These are phyloP conservation scores for Catalaphyllia jardinei DNA, from an alignment of 64 coral and sea anemone species.

Conservation along the genomic window DNA sequence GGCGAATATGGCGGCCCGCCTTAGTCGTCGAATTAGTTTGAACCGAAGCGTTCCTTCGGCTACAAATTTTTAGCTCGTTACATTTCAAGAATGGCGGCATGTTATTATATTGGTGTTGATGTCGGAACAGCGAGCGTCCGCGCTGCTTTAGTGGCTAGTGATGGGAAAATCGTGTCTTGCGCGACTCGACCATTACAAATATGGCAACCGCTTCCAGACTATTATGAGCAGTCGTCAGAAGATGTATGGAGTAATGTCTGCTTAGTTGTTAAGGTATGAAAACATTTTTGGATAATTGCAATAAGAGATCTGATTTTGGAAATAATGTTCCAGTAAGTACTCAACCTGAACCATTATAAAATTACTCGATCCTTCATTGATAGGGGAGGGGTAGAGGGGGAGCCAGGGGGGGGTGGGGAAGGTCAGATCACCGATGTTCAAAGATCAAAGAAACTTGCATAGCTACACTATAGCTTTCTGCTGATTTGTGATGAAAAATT, in stretches of 20 bases:
- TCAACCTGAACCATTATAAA: no score
- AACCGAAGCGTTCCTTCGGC: not conserved
- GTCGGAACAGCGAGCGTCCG: constrained; percentile 84
- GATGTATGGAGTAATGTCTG: constrained; percentile 75
- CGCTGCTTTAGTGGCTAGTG: constrained; percentile 68
- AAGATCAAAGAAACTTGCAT: no score
- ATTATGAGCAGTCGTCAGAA: constrained; percentile 82
- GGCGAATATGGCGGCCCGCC: not conserved
- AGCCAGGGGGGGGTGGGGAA: no score
- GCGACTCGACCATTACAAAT: constrained; percentile 54
- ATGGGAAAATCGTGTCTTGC: constrained; percentile 52
- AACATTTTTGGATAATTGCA: not conserved
- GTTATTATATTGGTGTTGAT: constrained; percentile 87
- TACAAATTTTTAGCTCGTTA: not conserved
- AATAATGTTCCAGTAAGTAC: no score
- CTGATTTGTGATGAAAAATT: no score
- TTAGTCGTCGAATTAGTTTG: not conserved
- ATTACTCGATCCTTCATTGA: no score
- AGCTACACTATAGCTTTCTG: no score
- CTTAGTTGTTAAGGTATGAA: constrained; percentile 69
- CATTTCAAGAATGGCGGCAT: not conserved
- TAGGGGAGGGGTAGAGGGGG: not conserved
- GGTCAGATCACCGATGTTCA: no score
- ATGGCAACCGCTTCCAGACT: constrained; percentile 40
- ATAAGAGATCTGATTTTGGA: no score